Conservation (phyloP, 2,888 invertebrate genomes). For the Theretra japonica region DNA sequence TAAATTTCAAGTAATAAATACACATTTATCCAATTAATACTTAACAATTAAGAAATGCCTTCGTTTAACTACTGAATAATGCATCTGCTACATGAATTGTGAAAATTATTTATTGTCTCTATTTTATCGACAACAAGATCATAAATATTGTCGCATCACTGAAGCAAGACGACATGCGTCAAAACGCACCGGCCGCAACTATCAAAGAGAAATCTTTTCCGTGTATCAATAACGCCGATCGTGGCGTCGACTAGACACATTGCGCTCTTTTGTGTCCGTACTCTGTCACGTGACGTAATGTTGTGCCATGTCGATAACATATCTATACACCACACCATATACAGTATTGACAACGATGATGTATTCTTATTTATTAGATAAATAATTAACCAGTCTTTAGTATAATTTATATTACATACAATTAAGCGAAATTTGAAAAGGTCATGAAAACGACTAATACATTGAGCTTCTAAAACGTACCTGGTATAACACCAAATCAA, state of each 20-base stretch:
- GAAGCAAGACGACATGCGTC: conserved; percentile 65
- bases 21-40: background rate
- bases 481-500: too few species aligned
- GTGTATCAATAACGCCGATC: conserved; percentile 81
- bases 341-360: too few species aligned
- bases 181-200: conserved; percentile 81
- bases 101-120: conserved; percentile 11
- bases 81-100: background rate
- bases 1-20: too few species aligned
- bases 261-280: conserved; percentile 63
- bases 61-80: background rate
- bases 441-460: too few species aligned
- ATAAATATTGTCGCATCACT: conserved; percentile 41
- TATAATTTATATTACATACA: background rate
- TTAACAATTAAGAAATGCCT: background rate
- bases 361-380: background rate
- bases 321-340: background rate
- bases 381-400: background rate
- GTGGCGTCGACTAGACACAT: conserved; percentile 73
- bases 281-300: conserved; percentile 41
- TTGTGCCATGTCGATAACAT: conserved; percentile 24
- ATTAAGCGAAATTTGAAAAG: too few species aligned
- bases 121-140: conserved; percentile 34
- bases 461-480: too few species aligned
- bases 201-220: conserved; percentile 86